Conservation (phyloP, 2,888 invertebrate genomes). For the Hylaea fasciaria region DNA sequence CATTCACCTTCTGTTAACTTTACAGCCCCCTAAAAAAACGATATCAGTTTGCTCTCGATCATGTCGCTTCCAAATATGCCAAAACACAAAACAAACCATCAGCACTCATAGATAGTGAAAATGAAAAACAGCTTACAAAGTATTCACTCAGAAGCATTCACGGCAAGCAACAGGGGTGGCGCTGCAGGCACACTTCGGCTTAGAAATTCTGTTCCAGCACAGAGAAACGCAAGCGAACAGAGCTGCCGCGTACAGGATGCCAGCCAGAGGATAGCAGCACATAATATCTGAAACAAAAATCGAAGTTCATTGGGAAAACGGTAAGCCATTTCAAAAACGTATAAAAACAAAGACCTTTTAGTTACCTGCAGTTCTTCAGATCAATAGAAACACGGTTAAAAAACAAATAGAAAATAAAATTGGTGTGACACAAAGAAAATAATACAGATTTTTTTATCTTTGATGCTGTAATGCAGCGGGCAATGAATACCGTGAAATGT, state of each 20-base stretch:
- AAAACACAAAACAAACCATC: too few species aligned
- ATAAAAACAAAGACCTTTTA: conserved; percentile 43
- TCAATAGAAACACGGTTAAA: too few species aligned
- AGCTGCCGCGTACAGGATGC: conserved; percentile 35
- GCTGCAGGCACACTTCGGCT: conserved; percentile 25
- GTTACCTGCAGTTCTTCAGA: conserved; percentile 12
- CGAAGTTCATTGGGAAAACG: conserved; percentile 59
- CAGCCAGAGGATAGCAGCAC: conserved; percentile 36
- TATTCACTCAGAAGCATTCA: neutral
- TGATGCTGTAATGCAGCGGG: too few species aligned
- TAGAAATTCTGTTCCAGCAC: conserved; percentile 24
- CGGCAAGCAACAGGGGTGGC: too few species aligned
- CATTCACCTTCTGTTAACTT: too few species aligned
- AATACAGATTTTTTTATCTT: too few species aligned
- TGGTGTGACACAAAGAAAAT: too few species aligned
- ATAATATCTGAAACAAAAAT: conserved; percentile 62
- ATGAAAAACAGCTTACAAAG: conserved; percentile 39
- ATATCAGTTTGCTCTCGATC: too few species aligned
- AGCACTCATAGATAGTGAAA: neutral
- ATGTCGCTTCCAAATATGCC: too few species aligned
- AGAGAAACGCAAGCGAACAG: conserved; percentile 26
- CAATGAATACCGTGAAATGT: too few species aligned
- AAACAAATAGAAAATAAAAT: neutral
- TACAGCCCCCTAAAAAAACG: too few species aligned
- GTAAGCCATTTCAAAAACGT: conserved; percentile 32